A percentile compares a stretch with the other conserved stretches of the same genome.
These are phyloP conservation scores for Gymnothorax reevesii DNA, from an alignment of 2,797 vertebrate species.

Conservation along the genomic window DNA sequence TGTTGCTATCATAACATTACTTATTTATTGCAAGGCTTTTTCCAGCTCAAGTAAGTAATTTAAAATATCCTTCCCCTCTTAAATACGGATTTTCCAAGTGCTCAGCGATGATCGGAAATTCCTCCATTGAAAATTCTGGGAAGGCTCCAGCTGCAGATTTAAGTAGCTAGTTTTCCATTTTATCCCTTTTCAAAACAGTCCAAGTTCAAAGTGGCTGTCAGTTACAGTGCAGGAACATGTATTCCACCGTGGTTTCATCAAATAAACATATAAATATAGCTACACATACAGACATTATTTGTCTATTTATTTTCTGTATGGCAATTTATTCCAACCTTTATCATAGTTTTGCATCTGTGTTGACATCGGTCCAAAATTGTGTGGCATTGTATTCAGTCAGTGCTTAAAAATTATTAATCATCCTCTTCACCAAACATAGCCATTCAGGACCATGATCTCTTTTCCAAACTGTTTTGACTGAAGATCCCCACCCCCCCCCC, in stretches of 20 bases:
- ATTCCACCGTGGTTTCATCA: neutral
- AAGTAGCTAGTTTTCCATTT: constrained; percentile 24
- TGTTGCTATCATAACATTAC: constrained; percentile 27
- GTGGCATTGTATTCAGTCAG: constrained; percentile 61
- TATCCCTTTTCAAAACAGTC: constrained; percentile 5
- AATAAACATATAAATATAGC: neutral
- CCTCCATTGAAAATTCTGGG: constrained; percentile 18
- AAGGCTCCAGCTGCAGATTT: constrained; percentile 25
- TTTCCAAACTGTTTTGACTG: constrained; percentile 36
- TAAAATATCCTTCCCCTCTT: constrained; percentile 23
- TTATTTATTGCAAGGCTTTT: constrained; percentile 32
- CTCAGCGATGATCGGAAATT: constrained; percentile 21
- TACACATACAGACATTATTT: constrained; percentile 6
- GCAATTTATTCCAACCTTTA: neutral
- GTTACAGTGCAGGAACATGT: neutral
- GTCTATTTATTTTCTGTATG: neutral
- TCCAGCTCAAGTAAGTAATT: constrained; percentile 27
- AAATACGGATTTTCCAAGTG: constrained; percentile 30
- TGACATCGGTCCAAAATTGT: constrained; percentile 61
- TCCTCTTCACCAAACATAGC: constrained; percentile 56
- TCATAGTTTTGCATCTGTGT: neutral
- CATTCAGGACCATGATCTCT: constrained; percentile 61
- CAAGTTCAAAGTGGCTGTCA: neutral
- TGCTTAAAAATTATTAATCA: constrained; percentile 74
- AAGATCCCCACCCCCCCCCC: neutral